A percentile compares a stretch with the other conserved stretches of the same genome.
phyloP scores from a whole-genome alignment of 2,888 invertebrate species.

The Rhamnusium bicolor region DNA sequence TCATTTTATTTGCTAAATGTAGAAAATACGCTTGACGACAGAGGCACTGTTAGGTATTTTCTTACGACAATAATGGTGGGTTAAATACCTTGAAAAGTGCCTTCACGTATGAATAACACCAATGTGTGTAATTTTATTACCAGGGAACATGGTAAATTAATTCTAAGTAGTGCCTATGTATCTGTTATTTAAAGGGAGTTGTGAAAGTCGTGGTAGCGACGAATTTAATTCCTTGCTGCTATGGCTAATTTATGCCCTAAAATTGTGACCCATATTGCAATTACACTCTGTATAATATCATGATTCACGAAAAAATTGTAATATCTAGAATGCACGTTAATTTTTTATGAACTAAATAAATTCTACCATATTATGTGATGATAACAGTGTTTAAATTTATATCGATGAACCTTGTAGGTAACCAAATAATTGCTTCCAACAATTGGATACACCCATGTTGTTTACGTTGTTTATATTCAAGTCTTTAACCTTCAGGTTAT shows the following conservation, averaged over 20 bases:
- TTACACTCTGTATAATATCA: no score
- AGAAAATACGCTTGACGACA: slow-evolving; percentile 16
- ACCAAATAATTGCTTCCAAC: background rate
- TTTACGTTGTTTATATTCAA: background rate
- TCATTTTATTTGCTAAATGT: slow-evolving; percentile 8
- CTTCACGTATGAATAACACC: slow-evolving; percentile 7
- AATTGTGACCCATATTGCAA: no score
- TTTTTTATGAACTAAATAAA: no score
- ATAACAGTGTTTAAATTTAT: no score
- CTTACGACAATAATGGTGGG: slow-evolving; percentile 1
- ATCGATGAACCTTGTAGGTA: no score
- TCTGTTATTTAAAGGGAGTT: background rate
- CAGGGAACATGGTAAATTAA: background rate
- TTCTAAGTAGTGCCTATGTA: background rate
- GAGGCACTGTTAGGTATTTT: slow-evolving; percentile 4
- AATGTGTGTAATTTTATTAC: slow-evolving; percentile 8
- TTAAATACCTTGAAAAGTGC: slow-evolving; percentile 19
- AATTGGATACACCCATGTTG: background rate
- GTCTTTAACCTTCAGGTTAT: background rate
- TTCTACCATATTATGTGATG: no score
- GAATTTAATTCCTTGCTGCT: background rate
- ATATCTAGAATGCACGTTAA: no score
- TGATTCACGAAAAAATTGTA: no score
- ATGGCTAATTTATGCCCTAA: no score
- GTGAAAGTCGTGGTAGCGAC: background rate